Evolutionary conservation across 2,888 invertebrate genomes (phyloP).

Genomic region (Junonia oenone): DNA sequence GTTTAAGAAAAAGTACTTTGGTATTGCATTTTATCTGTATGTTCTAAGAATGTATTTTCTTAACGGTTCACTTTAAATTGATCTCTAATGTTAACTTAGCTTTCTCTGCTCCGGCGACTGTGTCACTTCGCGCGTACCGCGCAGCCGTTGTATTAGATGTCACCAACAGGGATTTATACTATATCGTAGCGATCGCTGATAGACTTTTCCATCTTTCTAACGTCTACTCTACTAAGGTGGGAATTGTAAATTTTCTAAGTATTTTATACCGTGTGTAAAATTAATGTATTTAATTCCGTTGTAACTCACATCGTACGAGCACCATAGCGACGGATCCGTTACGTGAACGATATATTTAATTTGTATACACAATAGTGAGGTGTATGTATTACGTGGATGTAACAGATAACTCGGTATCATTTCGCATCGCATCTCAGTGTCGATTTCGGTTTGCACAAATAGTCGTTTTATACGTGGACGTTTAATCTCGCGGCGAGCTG

Average conservation of each 20-base stretch:
- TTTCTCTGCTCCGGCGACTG: slow-evolving; percentile 32
- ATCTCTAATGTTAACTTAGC: slow-evolving; percentile 46
- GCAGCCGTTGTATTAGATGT: slow-evolving; percentile 22
- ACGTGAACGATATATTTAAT: slow-evolving; percentile 30
- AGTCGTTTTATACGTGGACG: slow-evolving; percentile 51
- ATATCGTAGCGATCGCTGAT: slow-evolving; percentile 33
- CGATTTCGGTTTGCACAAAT: slow-evolving; percentile 57
- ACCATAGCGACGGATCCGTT: slow-evolving; percentile 45
- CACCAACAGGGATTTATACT: slow-evolving; percentile 31
- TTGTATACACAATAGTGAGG: slow-evolving; percentile 41
- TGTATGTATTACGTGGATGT: slow-evolving; percentile 42
- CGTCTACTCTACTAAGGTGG: slow-evolving; percentile 53
- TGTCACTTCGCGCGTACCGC: slow-evolving; percentile 3
- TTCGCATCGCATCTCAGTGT: slow-evolving; percentile 33
- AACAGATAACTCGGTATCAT: slow-evolving; percentile 41
- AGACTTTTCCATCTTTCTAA: slow-evolving; percentile 43
- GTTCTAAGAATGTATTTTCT: slow-evolving; percentile 59
- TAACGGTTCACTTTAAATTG: slow-evolving; percentile 47
- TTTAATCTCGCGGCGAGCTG: slow-evolving; percentile 26
- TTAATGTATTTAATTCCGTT: slow-evolving; percentile 63
- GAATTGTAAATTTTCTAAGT: slow-evolving; percentile 77
- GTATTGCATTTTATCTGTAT: slow-evolving; percentile 70
- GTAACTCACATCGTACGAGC: slow-evolving; percentile 39
- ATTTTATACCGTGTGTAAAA: slow-evolving; percentile 75
- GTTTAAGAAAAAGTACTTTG: slow-evolving; percentile 71